Conservation (phyloP, 2,888 invertebrate genomes). For the Melinaea menophilus region DNA sequence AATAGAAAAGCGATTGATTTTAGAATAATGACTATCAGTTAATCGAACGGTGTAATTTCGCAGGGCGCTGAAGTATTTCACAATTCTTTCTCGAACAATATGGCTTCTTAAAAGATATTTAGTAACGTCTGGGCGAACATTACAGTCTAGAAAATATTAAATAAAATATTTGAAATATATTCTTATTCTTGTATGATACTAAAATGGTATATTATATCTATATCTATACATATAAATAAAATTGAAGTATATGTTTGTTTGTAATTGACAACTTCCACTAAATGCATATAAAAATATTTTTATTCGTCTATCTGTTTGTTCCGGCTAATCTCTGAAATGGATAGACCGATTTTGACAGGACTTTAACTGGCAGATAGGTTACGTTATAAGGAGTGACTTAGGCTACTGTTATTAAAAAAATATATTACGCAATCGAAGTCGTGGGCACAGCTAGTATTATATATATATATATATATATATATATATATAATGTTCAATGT, state of each 20-base stretch:
- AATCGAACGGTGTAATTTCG: constrained; percentile 41
- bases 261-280: too few species aligned
- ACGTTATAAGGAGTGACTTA: too few species aligned
- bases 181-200: background rate
- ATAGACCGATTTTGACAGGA: too few species aligned
- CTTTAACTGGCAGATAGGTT: too few species aligned
- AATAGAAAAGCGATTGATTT: constrained; percentile 43
- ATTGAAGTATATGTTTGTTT: background rate
- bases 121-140: constrained; percentile 18
- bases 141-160: constrained; percentile 11
- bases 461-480: too few species aligned
- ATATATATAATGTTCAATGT: too few species aligned
- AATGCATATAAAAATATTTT: too few species aligned
- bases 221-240: background rate
- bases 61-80: constrained; percentile 35
- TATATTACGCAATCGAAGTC: too few species aligned
- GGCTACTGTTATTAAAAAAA: too few species aligned
- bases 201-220: background rate
- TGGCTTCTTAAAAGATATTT: constrained; percentile 27
- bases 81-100: constrained; percentile 30
- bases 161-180: background rate
- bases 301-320: too few species aligned
- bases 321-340: too few species aligned
- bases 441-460: too few species aligned
- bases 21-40: constrained; percentile 45